Evolutionary conservation across 2,113 vertebrate genomes (phyloP).

Genomic region (Canis aureus): DNA sequence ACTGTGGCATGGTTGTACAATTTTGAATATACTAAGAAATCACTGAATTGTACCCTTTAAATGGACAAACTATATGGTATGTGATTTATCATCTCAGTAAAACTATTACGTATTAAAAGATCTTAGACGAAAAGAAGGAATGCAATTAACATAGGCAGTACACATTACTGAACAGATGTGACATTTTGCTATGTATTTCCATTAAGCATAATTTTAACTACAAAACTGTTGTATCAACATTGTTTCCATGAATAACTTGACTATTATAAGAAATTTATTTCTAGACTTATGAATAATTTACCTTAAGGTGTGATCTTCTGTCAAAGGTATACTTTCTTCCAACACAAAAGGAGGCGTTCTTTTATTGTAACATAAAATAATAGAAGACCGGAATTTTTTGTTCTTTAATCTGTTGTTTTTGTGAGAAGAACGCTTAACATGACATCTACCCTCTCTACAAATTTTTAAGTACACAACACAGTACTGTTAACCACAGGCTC

Average conservation of each 20-base stretch:
- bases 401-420: background rate
- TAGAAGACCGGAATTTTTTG: background rate
- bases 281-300: slow-evolving; percentile 3
- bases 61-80: background rate
- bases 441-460: background rate
- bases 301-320: background rate
- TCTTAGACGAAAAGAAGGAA: background rate
- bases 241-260: background rate
- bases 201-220: background rate
- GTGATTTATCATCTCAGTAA: slow-evolving; percentile 37
- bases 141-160: background rate
- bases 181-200: background rate
- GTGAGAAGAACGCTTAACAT: background rate
- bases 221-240: slow-evolving; percentile 38
- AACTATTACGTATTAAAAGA: slow-evolving; percentile 37
- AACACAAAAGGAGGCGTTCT: background rate
- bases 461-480: background rate
- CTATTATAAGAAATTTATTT: slow-evolving; percentile 4
- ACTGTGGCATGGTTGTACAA: background rate
- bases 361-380: slow-evolving; percentile 27
- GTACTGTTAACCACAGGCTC: background rate
- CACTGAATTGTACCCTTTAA: slow-evolving; percentile 10
- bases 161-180: background rate
- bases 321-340: background rate
- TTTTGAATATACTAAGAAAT: background rate